Percentiles rank a stretch among this genome's conserved stretches.
These are phyloP conservation scores for Pica pica DNA, from an alignment of 2,113 vertebrate species.

Conservation along the genomic window DNA sequence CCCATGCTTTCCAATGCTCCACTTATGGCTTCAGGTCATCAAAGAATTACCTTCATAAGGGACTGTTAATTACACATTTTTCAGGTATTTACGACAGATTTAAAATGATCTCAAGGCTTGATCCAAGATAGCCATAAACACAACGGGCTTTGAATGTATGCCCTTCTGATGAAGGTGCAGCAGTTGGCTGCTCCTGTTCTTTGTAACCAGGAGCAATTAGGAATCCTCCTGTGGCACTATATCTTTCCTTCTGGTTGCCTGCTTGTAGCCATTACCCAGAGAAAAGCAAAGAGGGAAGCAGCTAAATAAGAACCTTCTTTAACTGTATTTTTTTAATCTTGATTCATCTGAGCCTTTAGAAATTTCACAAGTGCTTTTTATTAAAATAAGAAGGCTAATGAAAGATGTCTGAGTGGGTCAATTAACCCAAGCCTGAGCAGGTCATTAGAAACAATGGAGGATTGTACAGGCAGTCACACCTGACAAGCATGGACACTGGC, in stretches of 20 bases:
- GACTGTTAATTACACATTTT: neutral
- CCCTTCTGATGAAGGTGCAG: neutral
- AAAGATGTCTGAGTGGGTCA: constrained; percentile 51
- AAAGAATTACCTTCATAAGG: neutral
- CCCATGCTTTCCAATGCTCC: neutral
- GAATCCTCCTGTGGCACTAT: neutral
- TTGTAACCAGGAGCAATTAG: constrained; percentile 14
- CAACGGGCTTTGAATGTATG: neutral
- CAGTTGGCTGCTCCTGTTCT: neutral
- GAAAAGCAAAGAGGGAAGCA: neutral
- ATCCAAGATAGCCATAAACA: neutral
- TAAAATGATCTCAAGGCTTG: neutral
- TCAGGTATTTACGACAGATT: neutral
- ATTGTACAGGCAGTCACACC: neutral
- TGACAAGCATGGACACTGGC: neutral
- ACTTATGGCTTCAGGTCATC: neutral
- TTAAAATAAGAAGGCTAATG: constrained; percentile 54
- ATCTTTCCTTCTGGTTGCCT: neutral
- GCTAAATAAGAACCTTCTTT: constrained; percentile 41
- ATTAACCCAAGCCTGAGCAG: constrained; percentile 18
- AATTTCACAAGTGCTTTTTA: constrained; percentile 40
- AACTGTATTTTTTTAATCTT: constrained; percentile 47
- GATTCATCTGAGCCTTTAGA: constrained; percentile 41
- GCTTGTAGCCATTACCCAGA: neutral
- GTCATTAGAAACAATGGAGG: constrained; percentile 46